Base-by-base conservation (phyloP, 2,888 invertebrate species). In the Epinotia brunnichana region DNA sequence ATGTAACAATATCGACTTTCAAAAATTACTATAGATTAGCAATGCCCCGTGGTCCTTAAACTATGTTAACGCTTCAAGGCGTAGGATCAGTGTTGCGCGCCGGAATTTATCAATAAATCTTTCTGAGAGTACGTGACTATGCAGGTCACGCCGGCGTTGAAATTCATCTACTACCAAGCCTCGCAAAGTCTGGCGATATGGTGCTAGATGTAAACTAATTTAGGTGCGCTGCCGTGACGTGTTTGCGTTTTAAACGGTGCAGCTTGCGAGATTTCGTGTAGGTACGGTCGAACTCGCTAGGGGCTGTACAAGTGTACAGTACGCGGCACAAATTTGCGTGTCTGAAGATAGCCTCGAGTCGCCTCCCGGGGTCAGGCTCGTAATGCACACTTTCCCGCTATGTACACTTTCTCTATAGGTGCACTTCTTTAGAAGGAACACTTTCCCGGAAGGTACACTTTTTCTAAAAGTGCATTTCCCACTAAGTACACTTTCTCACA, bases 101-200 rank as follows among this genome's bases (percentile, higher is more conserved):
- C 24, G 66, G 71, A 71, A 72, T 72, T 72, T 62, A 44, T 72
- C 72, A 68, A 67, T 72, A 61, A 67, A 67, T 61, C 67, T 67
- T 56, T 51, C 48, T 15, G 61, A 24, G 48, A 54, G 44, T 5
- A 21, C 21, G 62, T 41, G 24, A 29, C 19, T 60, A 60, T 60
- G 21, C 24, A 19, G 56, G 62, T 7, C 51, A 24, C 19, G 51
- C 35, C 1, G 13, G 9, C 10, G 15, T 39, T 17, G 54, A 39
- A 69, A 61, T 39, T 41, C 13, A 11, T 13, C 13, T 17, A 21
- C 39, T 39, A n/a, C n/a, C 24, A 15, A 29, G 41, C 11, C 3
- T 11, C 0, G 15, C 51, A 54, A 48, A 54, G 21, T 39, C 35
- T 54, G 2, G 41, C 41, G 11, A 10, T 35, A 19, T 53, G 17